phyloP scores from a whole-genome alignment of 2,888 invertebrate genomes.

The Drosophila prolongata region DNA sequence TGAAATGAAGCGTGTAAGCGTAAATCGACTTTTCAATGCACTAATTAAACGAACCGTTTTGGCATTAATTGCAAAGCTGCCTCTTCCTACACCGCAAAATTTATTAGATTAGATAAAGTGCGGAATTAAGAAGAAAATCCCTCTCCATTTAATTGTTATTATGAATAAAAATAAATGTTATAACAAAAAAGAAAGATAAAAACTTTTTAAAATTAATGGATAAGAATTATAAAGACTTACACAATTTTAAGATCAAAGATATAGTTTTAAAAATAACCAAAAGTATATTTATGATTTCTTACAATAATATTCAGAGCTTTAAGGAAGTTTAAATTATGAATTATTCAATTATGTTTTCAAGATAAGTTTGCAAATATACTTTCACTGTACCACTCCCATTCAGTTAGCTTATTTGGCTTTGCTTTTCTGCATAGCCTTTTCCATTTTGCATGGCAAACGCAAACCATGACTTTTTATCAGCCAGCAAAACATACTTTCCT shows the following conservation, averaged over 20 bases:
- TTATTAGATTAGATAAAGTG: too few species aligned
- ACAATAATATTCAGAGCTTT: too few species aligned
- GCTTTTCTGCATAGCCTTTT: background rate
- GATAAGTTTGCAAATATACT: background rate
- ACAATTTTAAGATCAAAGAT: too few species aligned
- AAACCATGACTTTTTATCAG: constrained; percentile 12
- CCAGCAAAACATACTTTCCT: constrained; percentile 15
- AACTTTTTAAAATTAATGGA: too few species aligned
- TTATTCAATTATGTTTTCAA: too few species aligned
- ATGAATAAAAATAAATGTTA: too few species aligned
- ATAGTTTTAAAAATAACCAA: too few species aligned
- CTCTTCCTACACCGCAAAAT: background rate
- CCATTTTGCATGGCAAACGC: constrained; percentile 33
- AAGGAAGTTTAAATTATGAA: too few species aligned
- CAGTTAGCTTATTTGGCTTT: background rate
- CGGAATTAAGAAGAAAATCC: background rate
- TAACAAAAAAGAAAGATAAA: too few species aligned
- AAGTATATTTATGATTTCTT: too few species aligned
- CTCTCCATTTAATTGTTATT: too few species aligned
- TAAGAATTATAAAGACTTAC: too few species aligned
- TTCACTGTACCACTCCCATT: background rate
- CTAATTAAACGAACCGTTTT: constrained; percentile 56
- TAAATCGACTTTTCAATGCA: constrained; percentile 52
- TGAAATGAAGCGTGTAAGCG: constrained; percentile 49
- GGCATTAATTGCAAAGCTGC: constrained; percentile 46